Evolutionary conservation across 2,888 invertebrate genomes (phyloP), one percentile per base, ranked within the genome.

Genomic region (Apamea sordens): DNA sequence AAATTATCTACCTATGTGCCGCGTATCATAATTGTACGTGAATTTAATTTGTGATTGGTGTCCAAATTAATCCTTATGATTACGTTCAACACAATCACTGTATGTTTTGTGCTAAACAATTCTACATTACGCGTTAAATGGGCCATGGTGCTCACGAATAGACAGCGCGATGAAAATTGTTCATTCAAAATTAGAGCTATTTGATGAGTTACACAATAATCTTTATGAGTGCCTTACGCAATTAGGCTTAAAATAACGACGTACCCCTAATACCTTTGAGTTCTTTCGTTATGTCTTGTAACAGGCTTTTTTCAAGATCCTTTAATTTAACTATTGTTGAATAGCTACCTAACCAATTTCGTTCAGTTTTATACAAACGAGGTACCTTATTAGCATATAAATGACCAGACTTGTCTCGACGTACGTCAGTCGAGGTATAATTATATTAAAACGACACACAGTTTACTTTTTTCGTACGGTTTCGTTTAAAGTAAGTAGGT

Each of bases 301-400:
- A 15, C 6, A 71, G 13, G 28, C 44, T 15, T 21, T 69, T 32
- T 73, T 73, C 18, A 50, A 36, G 4, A 8, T n/a, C 8, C 5
- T 47, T 72, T 73, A 18, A 24, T 18, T 44, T 32, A 18, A 32
- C 10, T 6, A 32, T 10, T 24, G 28, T 44, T 18, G 0, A n/a
- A 28, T 28, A 73, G 10, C 18, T 11, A 24, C 24, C 24, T 24
- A 10, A 56, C 32, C 8, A 3, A 75, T 21, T 76, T 47, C 21
- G n/a, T 47, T 41, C 28, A 44, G 1, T 56, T 74, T 53, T 74
- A 56, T 56, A 53, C 24, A 53, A 41, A 15, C 53, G 53, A 53
- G 21, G 10, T 32, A 32, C 24, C 5, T 56, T 56, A 78, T 78
- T 67, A 59, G 47, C n/a, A 79, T 13, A 56, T 28, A 76, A 76